phyloP scores from a whole-genome alignment of 2,888 invertebrate genomes.

The Morpho deidamia region DNA sequence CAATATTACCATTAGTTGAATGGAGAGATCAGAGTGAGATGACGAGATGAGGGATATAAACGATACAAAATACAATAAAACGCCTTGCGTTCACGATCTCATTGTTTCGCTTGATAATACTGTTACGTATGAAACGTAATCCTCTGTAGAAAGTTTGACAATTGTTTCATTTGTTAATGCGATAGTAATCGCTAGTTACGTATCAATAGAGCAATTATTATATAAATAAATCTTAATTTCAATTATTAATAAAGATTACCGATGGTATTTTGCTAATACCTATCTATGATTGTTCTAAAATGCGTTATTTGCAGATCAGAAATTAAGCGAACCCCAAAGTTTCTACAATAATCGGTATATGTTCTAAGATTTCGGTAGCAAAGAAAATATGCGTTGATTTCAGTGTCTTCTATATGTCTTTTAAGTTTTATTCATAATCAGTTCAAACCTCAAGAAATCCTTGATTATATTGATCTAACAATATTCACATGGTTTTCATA shows the following conservation, averaged over 20 bases:
- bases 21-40: slow-evolving; percentile 30
- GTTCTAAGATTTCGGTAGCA: no score
- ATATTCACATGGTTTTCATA: no score
- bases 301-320: no score
- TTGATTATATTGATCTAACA: no score
- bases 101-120: slow-evolving; percentile 57
- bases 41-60: slow-evolving; percentile 35
- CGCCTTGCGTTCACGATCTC: slow-evolving; percentile 44
- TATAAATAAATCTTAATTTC: neutral
- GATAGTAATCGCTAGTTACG: slow-evolving; percentile 7
- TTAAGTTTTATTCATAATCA: no score
- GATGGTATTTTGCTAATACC: no score
- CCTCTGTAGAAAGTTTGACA: slow-evolving; percentile 56
- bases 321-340: no score
- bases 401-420: no score
- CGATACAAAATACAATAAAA: slow-evolving; percentile 40
- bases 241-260: neutral
- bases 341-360: no score
- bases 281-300: no score
- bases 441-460: no score
- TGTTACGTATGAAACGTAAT: slow-evolving; percentile 48
- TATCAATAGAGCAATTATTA: neutral
- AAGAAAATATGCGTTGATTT: no score
- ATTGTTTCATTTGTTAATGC: slow-evolving; percentile 31
- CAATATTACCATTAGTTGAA: slow-evolving; percentile 30